Evolutionary conservation across 2,113 vertebrate genomes (phyloP).

Genomic region (Oxyruncus cristatus): DNA sequence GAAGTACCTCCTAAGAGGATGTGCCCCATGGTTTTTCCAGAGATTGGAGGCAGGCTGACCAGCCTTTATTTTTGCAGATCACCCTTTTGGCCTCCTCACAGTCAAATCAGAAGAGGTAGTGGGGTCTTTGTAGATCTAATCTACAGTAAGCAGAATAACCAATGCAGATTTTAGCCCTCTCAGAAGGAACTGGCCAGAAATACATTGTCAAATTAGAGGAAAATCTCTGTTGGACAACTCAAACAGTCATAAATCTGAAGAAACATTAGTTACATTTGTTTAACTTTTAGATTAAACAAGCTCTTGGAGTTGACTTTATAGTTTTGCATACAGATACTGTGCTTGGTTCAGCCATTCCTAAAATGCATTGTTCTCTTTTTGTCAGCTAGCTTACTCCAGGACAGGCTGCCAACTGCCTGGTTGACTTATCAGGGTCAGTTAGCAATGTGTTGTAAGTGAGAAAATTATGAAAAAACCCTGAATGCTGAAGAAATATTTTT

Average conservation of each 20-base stretch:
- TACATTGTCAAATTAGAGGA: not conserved
- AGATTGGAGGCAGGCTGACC: not conserved
- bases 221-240: not conserved
- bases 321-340: not conserved
- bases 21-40: not conserved
- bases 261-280: not conserved
- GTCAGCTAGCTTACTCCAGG: not conserved
- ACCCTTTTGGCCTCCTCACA: not conserved
- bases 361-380: not conserved
- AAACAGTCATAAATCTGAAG: not conserved
- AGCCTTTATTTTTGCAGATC: not conserved
- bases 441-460: not conserved
- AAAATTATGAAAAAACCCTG: not conserved
- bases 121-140: not conserved
- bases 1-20: not conserved
- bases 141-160: not conserved
- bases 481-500: not conserved
- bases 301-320: not conserved
- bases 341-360: not conserved
- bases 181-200: not conserved
- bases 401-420: not conserved
- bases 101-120: not conserved
- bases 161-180: not conserved
- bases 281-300: not conserved
- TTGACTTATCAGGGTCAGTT: not conserved